A percentile compares a stretch with the other conserved stretches of the same genome.
Conservation (phyloP, 2,113 vertebrate genomes). For the Alosa alosa region DNA sequence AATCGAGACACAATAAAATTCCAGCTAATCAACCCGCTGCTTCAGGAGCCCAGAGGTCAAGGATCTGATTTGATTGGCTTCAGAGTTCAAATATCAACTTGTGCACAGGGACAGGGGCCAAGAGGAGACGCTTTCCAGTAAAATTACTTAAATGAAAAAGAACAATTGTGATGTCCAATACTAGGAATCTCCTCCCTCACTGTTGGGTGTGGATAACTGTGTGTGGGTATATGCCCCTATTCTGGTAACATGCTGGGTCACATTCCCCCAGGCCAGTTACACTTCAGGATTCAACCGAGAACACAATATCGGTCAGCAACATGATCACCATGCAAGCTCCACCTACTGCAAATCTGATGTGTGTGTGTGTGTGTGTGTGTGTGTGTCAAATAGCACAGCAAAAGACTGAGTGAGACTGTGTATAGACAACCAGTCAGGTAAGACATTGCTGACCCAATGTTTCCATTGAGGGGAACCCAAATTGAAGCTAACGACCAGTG, state of each 20-base stretch:
- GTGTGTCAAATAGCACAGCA: too few species aligned
- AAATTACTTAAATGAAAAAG: too few species aligned
- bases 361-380: too few species aligned
- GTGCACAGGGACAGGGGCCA: too few species aligned
- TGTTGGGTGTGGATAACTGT: not conserved
- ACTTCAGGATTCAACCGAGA: not conserved
- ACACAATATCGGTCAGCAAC: too few species aligned
- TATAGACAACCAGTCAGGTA: too few species aligned
- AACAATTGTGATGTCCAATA: not conserved
- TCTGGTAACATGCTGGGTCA: not conserved
- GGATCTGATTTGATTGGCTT: not conserved
- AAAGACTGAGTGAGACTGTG: too few species aligned
- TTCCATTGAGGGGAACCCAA: too few species aligned
- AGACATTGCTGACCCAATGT: too few species aligned
- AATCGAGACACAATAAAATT: not conserved
- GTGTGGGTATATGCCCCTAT: not conserved
- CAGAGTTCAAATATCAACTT: not conserved
- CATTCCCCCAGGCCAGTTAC: not conserved
- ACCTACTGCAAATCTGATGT: too few species aligned
- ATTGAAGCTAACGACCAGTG: not conserved
- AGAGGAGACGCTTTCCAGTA: too few species aligned
- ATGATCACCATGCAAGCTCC: too few species aligned
- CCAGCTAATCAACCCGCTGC: not conserved
- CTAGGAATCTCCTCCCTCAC: not conserved
- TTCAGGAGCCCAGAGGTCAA: not conserved